Base-by-base conservation (phyloP, 2,888 invertebrate species). In the Leptopterna dolabrata region DNA sequence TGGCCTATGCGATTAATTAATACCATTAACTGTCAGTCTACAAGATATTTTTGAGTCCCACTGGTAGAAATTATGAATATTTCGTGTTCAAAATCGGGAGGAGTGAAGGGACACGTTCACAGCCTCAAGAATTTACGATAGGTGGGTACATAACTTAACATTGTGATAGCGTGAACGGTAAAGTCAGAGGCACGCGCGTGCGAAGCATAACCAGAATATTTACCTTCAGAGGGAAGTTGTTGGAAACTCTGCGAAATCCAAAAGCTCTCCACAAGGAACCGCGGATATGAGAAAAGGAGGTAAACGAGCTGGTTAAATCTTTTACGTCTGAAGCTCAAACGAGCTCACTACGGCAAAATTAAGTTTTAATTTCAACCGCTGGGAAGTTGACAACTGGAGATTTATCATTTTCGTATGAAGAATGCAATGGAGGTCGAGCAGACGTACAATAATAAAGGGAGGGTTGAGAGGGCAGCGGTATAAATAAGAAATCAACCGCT, bases 271-370 rank as follows among this genome's bases (percentile, higher is more conserved):
- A 36, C 36, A 7, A 63, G 24, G 63, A 55, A 55, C 55, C n/a
- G 7, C 24, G 3, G 76, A 29, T 19, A 41, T 83, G 83, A 70
- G 70, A 83, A 70, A 70, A 70, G 14, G 0, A 63, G 82, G 51
- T 27, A 81, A 81, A 55, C 63, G 36, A 55, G 30, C 19, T 19
- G 55, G 30, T 41, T 70, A 70, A 41, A 70, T 70, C 24, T 83
- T 83, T 30, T 11, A 83, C 70, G 43, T 24, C 14, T 19, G 19
- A 71, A 27, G 43, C 16, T 13, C 76, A 71, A 73, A 85, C 85
- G 47, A 85, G 85, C 47, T 7, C 47, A 29, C 85, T 85, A 85
- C 85, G 85, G 85, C 45, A 76, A 85, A 85, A 85, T 85, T 71
- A 85, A 71, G 55, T 47, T 85, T 85, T 85, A 85, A 85, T 73